These are phyloP conservation scores for Liodrosophila aerea DNA, from an alignment of 2,888 invertebrate species.

Conservation along the genomic window DNA sequence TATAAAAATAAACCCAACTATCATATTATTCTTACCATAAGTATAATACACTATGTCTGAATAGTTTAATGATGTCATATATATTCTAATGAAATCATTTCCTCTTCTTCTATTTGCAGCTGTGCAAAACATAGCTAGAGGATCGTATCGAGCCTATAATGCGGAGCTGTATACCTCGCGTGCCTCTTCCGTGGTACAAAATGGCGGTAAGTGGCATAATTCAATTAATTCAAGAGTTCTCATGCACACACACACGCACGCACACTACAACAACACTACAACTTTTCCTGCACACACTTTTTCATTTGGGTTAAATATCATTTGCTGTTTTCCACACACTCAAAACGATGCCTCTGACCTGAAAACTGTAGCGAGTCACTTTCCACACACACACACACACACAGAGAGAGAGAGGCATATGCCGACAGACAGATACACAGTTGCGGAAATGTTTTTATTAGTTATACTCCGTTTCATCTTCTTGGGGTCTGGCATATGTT, in stretches of 20 bases:
- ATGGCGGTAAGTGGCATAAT: slow-evolving; percentile 55
- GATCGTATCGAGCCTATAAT: slow-evolving; percentile 48
- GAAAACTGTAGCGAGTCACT: background rate
- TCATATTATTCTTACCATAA: too few species aligned
- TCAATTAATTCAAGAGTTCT: slow-evolving; percentile 31
- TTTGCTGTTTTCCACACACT: slow-evolving; percentile 53
- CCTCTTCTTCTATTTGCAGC: slow-evolving; percentile 41
- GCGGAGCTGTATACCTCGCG: slow-evolving; percentile 47
- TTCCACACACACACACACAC: slow-evolving; percentile 1
- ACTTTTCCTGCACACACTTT: background rate
- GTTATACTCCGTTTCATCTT: slow-evolving; percentile 15
- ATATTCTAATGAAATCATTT: background rate
- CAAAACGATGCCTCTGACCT: slow-evolving; percentile 23
- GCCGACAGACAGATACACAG: slow-evolving; percentile 4
- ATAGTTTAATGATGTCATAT: too few species aligned
- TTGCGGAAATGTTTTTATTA: slow-evolving; percentile 52
- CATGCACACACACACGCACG: too few species aligned
- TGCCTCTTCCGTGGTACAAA: slow-evolving; percentile 38
- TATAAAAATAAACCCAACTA: too few species aligned
- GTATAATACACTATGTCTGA: too few species aligned
- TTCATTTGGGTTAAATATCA: slow-evolving; percentile 11
- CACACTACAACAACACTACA: too few species aligned
- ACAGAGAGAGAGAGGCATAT: slow-evolving; percentile 18
- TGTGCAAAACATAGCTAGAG: slow-evolving; percentile 53
- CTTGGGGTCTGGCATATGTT: background rate